phyloP scores from a whole-genome alignment of 2,113 vertebrate species.

The Saguinus midas region DNA sequence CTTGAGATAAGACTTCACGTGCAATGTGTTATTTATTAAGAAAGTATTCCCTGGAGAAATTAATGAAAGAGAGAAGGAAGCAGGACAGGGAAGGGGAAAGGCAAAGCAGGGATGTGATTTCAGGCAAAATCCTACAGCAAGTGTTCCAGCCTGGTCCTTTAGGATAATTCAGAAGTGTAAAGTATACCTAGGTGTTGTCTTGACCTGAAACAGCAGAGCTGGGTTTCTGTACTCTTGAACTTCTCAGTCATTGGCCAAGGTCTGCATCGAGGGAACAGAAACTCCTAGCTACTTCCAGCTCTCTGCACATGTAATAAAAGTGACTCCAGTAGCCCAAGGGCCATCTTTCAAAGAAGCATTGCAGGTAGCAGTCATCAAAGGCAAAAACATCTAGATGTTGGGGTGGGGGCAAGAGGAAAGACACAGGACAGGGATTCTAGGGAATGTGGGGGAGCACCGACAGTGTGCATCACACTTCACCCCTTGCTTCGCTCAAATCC shows the following conservation, averaged over 20 bases:
- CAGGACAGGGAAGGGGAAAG: not conserved
- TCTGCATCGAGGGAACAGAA: not conserved
- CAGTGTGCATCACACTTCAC: not conserved
- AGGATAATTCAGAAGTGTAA: not conserved
- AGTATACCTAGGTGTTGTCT: not conserved
- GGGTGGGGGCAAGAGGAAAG: rapidly evolving
- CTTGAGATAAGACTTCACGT: not conserved
- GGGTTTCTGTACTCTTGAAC: not conserved
- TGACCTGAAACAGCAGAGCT: not conserved
- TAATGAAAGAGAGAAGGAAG: not conserved
- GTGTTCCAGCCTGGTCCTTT: not conserved
- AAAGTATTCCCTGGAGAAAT: not conserved
- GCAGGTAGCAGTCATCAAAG: not conserved
- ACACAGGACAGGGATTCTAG: rapidly evolving
- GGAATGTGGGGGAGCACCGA: not conserved
- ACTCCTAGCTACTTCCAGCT: not conserved
- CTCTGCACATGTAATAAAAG: not conserved
- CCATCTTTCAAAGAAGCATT: not conserved
- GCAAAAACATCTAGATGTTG: not conserved
- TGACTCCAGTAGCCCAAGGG: not conserved
- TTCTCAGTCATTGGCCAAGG: not conserved
- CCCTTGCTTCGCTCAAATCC: not conserved
- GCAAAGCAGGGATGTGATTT: not conserved
- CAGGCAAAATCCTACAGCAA: not conserved
- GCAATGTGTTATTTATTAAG: not conserved